phyloP scores from a whole-genome alignment of 2,113 vertebrate species.

The Aptenodytes patagonicus region DNA sequence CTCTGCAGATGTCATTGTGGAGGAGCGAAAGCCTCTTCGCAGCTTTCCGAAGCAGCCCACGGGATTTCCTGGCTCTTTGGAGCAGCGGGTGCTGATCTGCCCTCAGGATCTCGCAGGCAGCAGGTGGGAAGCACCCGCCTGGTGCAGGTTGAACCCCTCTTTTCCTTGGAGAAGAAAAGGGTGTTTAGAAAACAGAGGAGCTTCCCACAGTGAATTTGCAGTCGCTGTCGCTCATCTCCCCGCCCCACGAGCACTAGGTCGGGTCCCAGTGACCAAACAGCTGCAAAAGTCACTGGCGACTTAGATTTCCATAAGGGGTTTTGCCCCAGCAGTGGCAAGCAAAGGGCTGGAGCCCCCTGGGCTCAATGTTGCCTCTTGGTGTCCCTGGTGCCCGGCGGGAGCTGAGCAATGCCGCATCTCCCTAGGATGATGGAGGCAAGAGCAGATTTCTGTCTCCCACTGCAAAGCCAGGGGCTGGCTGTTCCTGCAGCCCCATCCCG shows the following conservation, averaged over 20 bases:
- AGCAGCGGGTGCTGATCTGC: rapidly evolving
- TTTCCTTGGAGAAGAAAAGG: background rate
- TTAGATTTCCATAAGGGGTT: background rate
- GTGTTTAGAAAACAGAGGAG: background rate
- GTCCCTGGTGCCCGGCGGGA: rapidly evolving
- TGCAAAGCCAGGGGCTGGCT: background rate
- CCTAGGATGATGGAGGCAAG: background rate
- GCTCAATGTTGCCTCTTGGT: background rate
- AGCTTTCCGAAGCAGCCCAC: rapidly evolving
- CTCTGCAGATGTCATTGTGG: background rate
- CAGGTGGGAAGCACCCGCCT: background rate
- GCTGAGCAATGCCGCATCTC: rapidly evolving
- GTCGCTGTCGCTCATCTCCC: background rate
- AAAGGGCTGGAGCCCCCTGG: background rate
- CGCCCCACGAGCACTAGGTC: rapidly evolving
- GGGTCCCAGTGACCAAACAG: background rate
- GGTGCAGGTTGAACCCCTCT: background rate
- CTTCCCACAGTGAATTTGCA: background rate
- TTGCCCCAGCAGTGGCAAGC: rapidly evolving
- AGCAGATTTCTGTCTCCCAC: background rate
- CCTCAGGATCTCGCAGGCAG: rapidly evolving
- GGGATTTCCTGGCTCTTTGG: background rate
- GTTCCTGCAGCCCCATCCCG: background rate
- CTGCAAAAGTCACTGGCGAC: rapidly evolving
- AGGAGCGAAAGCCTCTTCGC: background rate